Percentiles rank a stretch among this genome's conserved stretches.
phyloP scores from a whole-genome alignment of 1,140 invertebrate genomes.

The Fopius arisanus region DNA sequence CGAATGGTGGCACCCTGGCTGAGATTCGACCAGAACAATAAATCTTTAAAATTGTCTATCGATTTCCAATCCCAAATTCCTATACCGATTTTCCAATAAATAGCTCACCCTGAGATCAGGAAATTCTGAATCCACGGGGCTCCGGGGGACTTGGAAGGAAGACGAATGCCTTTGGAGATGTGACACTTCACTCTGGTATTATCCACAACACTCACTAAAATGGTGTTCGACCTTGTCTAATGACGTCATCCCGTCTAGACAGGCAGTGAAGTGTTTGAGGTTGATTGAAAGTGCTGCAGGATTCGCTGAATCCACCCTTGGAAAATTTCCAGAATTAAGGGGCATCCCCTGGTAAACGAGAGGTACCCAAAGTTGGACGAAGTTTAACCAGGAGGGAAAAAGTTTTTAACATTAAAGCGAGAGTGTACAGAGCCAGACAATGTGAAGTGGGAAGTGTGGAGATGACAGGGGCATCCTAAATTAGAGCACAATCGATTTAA shows the following conservation, averaged over 20 bases:
- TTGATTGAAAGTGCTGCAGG: neutral
- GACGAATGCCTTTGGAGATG: slow-evolving; percentile 10
- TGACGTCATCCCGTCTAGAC: slow-evolving; percentile 53
- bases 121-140: neutral
- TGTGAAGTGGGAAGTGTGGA: neutral
- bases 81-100: no score
- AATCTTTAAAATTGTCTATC: no score
- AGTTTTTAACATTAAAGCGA: neutral
- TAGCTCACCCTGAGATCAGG: neutral
- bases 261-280: slow-evolving; percentile 35
- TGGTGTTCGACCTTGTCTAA: slow-evolving; percentile 50
- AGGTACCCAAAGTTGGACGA: neutral
- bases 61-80: no score
- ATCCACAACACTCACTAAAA: slow-evolving; percentile 32
- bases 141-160: slow-evolving; percentile 18
- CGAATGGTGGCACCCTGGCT: no score
- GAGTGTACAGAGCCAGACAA: neutral
- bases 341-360: neutral
- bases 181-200: slow-evolving; percentile 17
- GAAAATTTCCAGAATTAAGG: neutral
- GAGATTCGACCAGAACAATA: no score
- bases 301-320: neutral
- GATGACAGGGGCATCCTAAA: slow-evolving; percentile 37
- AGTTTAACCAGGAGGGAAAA: neutral
- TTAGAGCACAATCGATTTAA: slow-evolving; percentile 56